phyloP scores from a whole-genome alignment of 53 echinoderm and acorn worm genomes.

The Apostichopus leukothele region DNA sequence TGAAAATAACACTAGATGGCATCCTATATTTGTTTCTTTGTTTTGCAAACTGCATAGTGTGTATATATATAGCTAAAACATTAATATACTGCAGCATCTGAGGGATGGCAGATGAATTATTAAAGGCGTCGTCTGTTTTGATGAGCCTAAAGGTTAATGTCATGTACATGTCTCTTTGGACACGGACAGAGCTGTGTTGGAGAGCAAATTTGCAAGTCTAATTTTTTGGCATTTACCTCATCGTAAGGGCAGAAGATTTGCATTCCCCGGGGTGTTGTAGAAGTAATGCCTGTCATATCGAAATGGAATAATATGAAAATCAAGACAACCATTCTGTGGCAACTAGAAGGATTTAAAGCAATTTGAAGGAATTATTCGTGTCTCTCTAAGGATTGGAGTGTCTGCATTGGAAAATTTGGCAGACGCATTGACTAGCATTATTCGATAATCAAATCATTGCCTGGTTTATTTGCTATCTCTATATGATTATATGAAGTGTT shows the following conservation, averaged over 20 bases:
- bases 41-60: too few relatives aligned
- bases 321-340: background rate
- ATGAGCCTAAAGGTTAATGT: background rate
- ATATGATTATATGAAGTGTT: too few relatives aligned
- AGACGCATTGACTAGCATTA: too few relatives aligned
- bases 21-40: too few relatives aligned
- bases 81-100: too few relatives aligned
- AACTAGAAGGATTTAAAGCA: background rate
- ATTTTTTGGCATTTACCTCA: background rate
- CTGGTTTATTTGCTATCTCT: too few relatives aligned
- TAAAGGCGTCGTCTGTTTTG: background rate
- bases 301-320: background rate
- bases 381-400: background rate
- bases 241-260: background rate
- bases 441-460: too few relatives aligned
- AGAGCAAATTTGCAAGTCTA: constrained; percentile 33
- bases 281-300: background rate
- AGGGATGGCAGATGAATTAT: background rate
- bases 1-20: too few relatives aligned
- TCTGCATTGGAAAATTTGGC: background rate
- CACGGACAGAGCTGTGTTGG: background rate
- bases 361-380: background rate
- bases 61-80: too few relatives aligned
- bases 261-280: background rate
- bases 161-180: background rate